Evolutionary conservation across 1,140 invertebrate species (phyloP).

Genomic region (Armadillidium nasatum): DNA sequence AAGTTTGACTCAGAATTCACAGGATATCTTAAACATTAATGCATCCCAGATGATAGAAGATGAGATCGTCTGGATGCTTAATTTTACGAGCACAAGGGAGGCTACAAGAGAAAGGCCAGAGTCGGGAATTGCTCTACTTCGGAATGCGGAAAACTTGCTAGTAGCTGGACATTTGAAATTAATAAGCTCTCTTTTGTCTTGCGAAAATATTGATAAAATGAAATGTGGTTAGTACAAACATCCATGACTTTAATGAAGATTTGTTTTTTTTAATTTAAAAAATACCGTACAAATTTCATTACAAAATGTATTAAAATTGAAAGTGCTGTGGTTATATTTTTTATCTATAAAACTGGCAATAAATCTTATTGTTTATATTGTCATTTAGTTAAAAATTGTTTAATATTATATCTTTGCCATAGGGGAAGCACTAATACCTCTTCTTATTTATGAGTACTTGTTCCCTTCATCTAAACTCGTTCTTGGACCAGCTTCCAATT

Average conservation of each 20-base stretch:
- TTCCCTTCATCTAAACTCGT: conserved; percentile 56
- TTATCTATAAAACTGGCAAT: too few species aligned
- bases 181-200: conserved; percentile 53
- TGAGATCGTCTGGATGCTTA: conserved; percentile 55
- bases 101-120: conserved; percentile 33
- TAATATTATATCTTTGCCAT: background rate
- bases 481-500: conserved; percentile 37
- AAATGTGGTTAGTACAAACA: conserved; percentile 28
- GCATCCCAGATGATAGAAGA: conserved; percentile 53
- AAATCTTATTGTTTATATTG: too few species aligned
- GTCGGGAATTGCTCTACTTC: conserved; percentile 38
- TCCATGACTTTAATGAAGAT: too few species aligned
- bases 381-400: too few species aligned
- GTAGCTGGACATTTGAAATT: conserved; percentile 54
- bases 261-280: too few species aligned
- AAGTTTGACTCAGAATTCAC: conserved; percentile 50
- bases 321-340: too few species aligned
- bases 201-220: conserved; percentile 50
- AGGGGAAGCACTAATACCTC: conserved; percentile 51
- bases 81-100: conserved; percentile 49
- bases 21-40: conserved; percentile 50
- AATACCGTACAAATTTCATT: too few species aligned
- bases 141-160: conserved; percentile 52
- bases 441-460: conserved; percentile 53
- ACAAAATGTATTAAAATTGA: too few species aligned